These are phyloP conservation scores for Xiphorhynchus elegans DNA, from an alignment of 2,113 vertebrate genomes.

Conservation along the genomic window DNA sequence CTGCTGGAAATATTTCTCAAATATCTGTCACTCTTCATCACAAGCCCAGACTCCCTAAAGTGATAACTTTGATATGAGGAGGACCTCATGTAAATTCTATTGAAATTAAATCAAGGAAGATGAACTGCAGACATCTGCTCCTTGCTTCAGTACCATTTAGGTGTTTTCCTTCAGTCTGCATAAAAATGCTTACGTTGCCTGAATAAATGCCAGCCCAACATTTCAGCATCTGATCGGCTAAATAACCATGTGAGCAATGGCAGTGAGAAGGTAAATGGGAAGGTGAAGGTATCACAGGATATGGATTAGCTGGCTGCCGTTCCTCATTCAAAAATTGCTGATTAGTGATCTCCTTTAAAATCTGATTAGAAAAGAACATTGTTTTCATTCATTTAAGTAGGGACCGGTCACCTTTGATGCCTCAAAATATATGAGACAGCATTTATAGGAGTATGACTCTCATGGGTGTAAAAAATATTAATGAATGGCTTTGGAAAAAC, in stretches of 20 bases:
- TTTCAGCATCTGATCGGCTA: conserved; percentile 34
- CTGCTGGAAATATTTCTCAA: not conserved
- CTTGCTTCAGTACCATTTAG: conserved; percentile 25
- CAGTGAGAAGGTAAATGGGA: conserved; percentile 22
- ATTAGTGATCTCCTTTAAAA: conserved; percentile 46
- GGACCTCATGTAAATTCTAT: conserved; percentile 56
- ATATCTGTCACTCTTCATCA: conserved; percentile 3
- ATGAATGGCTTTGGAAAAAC: not conserved
- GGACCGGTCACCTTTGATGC: not conserved
- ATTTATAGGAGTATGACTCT: not conserved
- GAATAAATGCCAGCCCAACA: conserved; percentile 30
- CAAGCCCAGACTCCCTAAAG: conserved; percentile 51
- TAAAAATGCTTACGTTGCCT: conserved; percentile 48
- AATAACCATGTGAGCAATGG: conserved; percentile 33
- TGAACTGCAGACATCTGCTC: conserved; percentile 69
- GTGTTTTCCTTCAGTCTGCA: conserved; percentile 48
- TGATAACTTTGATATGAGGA: conserved; percentile 60
- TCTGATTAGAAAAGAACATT: conserved; percentile 33
- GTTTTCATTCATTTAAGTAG: conserved; percentile 45
- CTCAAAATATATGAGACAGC: not conserved
- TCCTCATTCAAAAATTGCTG: conserved; percentile 39
- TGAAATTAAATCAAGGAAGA: conserved; percentile 70
- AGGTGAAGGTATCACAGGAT: conserved; percentile 42
- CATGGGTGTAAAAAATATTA: not conserved
- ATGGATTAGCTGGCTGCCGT: conserved; percentile 23